Evolutionary conservation across 2,113 vertebrate genomes (phyloP), one percentile per base, ranked within the genome.

Genomic region (Myodes glareolus): DNA sequence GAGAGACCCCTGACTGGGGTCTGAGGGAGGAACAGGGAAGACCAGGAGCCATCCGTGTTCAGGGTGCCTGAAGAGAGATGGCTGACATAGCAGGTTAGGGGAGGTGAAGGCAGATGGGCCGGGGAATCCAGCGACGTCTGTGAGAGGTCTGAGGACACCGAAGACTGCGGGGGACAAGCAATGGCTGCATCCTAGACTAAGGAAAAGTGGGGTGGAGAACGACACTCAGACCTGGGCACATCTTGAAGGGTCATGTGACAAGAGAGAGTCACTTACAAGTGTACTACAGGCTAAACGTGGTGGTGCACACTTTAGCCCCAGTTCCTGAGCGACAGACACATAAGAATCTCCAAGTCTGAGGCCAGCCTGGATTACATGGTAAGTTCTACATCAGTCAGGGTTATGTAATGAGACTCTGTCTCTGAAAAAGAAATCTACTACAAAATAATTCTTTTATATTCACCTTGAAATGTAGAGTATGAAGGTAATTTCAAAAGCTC

Each of bases 401-500:
- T 14, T 63, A 85, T 39, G 4, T 58, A 82, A 39, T 65, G 58
- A 85, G 39, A 85, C 39, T 11, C 36, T 65, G 42, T 31, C 23
- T 16, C 13, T 65, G 17, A 78, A 78, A 78, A 50, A 63, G 39
- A 42, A 31, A 4, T 33, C 42, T 45, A 50, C 36, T 72, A 65
- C 4, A 61, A 21, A 88, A 95, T 3, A 82, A 29, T 90, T 78
- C 11, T 90, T 55, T 81, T 73, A 75, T 42, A 47, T 17, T 52
- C 67, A 33, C 86, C 25, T 93, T 94, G n/a, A 93, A 93, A 86
- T 76, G 31, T 73, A 4, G 42, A 33, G 16, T 17, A 89, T 21
- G 84, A 82, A 92, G 88, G 73, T 65, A 93, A 23, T 67, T 81
- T 67, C 52, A 92, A 47, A 95, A n/a, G 88, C 27, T 86, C 25